These are phyloP conservation scores for Lycocorax pyrrhopterus DNA, from an alignment of 2,113 vertebrate species.

Conservation along the genomic window DNA sequence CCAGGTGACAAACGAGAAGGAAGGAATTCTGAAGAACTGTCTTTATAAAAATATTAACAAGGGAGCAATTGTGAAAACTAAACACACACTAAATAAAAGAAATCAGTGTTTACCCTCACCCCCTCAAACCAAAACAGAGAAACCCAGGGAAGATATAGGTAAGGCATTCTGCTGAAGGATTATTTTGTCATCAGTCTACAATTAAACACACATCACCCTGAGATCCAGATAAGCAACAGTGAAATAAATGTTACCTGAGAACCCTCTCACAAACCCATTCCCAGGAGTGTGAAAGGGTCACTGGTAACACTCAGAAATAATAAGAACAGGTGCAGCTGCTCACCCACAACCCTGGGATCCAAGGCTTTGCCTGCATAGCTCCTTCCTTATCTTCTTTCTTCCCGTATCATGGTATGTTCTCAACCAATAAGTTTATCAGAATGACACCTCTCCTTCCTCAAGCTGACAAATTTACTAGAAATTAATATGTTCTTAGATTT, in stretches of 20 bases:
- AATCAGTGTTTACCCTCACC: not conserved
- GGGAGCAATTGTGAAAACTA: not conserved
- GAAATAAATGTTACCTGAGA: conserved; percentile 6
- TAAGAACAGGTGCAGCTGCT: not conserved
- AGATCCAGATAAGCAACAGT: not conserved
- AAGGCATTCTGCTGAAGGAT: not conserved
- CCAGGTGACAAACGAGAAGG: not conserved
- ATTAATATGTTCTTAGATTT: not conserved
- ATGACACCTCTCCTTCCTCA: not conserved
- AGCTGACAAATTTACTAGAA: not conserved
- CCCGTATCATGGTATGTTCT: not conserved
- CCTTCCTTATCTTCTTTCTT: not conserved
- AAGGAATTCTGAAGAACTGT: not conserved
- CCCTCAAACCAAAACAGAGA: not conserved
- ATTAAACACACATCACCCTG: not conserved
- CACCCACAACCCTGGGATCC: not conserved
- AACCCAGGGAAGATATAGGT: not conserved
- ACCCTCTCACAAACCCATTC: not conserved
- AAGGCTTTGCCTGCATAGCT: not conserved
- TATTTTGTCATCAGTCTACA: conserved; percentile 19
- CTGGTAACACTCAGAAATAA: not conserved
- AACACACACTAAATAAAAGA: not conserved
- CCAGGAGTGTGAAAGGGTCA: not conserved
- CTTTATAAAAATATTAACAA: not conserved
- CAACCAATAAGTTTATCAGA: not conserved